Base-by-base conservation (phyloP, 1,140 invertebrate species). In the Araneus ventricosus region DNA sequence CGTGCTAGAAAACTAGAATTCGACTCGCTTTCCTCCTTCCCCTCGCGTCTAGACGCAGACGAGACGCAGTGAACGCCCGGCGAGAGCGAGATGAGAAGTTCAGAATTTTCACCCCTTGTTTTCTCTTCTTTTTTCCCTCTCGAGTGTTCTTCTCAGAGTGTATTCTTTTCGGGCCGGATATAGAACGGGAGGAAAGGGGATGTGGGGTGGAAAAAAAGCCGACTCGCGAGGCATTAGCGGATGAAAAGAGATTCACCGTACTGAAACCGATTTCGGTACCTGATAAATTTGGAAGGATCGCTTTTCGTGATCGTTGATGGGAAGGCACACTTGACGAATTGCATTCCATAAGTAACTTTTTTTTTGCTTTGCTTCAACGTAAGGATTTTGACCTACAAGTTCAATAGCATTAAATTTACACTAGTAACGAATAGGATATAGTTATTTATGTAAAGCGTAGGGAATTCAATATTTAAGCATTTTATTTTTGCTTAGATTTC, bases 61-160 rank as follows among this genome's bases (percentile, higher is more conserved):
- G 90, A 92, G 90, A 92, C 90, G 90, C 90, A 92, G 82, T 92
- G 90, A 92, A 92, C 90, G 80, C 90, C 90, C 90, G 90, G 22
- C 27, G 89, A 52, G 45, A 52, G n/a, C n/a, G 45, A 52, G 45
- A 82, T 39, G 20, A 52, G 90, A 24, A 70, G 45, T 92, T 85
- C 59, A 84, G 75, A 59, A 30, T 89, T 89, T 89, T 89, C 70
- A 79, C 88, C 79, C 59, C 79, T 91, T 84, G 67, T 84, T 39
- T 90, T 52, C 45, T 52, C 20, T 80, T 80, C 34, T 79, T 90
- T 90, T 79, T 57, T 59, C 41, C 75, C 89, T 39, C 75, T 45
- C 67, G 34, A 41, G n/a, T 84, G 45, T 84, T 39, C n/a, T 79
- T 30, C 88, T 91, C 89, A 20, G 86, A 24, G 57, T 37, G 57